These are phyloP conservation scores for Agriopis marginaria DNA, from an alignment of 2,888 invertebrate genomes.

Conservation along the genomic window DNA sequence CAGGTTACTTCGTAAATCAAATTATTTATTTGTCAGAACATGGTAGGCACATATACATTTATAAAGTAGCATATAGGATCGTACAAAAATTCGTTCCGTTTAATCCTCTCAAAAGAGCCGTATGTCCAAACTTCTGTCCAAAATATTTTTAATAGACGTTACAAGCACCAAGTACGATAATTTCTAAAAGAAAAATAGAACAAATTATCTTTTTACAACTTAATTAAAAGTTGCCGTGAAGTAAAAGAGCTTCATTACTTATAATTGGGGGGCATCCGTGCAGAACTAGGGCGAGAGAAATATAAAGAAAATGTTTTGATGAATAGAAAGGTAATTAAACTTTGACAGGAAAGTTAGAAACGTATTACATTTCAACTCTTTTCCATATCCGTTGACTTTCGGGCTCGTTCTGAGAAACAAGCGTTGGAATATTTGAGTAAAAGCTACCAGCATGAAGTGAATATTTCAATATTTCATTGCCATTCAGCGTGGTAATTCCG, in stretches of 20 bases:
- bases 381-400: not conserved
- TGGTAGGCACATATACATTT: no score
- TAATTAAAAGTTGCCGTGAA: constrained; percentile 55
- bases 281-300: constrained; percentile 18
- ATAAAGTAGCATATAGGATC: no score
- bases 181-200: constrained; percentile 33
- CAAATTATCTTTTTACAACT: constrained; percentile 55
- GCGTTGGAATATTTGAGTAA: not conserved
- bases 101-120: not conserved
- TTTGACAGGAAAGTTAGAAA: constrained; percentile 17
- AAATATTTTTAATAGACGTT: constrained; percentile 41
- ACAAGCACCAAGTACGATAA: constrained; percentile 43
- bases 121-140: not conserved
- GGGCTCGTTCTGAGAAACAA: not conserved
- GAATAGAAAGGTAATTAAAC: constrained; percentile 20
- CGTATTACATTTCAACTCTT: constrained; percentile 17
- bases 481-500: no score
- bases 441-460: no score
- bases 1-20: not conserved
- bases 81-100: no score
- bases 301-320: constrained; percentile 19
- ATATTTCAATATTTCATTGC: no score
- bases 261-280: constrained; percentile 40
- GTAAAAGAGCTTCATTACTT: constrained; percentile 50
- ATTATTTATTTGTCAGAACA: no score